Evolutionary conservation across 2,888 invertebrate species (phyloP).

Genomic region (Meloe dianella): DNA sequence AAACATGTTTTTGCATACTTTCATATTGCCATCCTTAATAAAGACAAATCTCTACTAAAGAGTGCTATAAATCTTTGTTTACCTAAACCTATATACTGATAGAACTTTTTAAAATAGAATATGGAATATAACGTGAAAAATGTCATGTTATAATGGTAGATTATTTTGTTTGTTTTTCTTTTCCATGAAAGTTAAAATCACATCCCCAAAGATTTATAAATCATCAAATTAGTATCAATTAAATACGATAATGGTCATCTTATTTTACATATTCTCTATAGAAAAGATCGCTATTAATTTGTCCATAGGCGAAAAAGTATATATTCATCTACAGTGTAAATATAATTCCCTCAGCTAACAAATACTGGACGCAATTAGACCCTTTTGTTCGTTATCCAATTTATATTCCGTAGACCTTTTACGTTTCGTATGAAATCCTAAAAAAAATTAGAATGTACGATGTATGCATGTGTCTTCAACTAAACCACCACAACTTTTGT

Average conservation of each 20-base stretch:
- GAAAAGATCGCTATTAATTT: not conserved
- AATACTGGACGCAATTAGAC: not conserved
- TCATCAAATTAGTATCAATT: not conserved
- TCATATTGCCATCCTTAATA: not conserved
- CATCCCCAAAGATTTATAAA: not conserved
- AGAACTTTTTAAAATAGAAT: slow-evolving; percentile 2
- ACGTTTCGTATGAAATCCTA: slow-evolving; percentile 1
- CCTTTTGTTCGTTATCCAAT: not conserved
- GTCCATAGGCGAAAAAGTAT: not conserved
- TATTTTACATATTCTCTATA: not conserved
- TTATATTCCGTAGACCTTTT: not conserved
- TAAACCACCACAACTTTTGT: not conserved
- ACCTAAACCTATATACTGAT: not conserved
- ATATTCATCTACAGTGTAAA: not conserved
- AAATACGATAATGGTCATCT: slow-evolving; percentile 3
- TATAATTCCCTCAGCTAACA: not conserved
- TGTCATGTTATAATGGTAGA: too few species aligned
- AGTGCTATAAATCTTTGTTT: not conserved
- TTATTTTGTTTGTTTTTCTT: not conserved
- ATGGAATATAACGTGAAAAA: not conserved
- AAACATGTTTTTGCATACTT: not conserved
- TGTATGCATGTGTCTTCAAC: not conserved
- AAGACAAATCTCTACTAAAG: not conserved
- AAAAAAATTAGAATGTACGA: slow-evolving; percentile 22
- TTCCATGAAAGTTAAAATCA: not conserved